A percentile compares a stretch with the other conserved stretches of the same genome.
phyloP scores from a whole-genome alignment of 2,113 vertebrate genomes.

The Lontra canadensis region DNA sequence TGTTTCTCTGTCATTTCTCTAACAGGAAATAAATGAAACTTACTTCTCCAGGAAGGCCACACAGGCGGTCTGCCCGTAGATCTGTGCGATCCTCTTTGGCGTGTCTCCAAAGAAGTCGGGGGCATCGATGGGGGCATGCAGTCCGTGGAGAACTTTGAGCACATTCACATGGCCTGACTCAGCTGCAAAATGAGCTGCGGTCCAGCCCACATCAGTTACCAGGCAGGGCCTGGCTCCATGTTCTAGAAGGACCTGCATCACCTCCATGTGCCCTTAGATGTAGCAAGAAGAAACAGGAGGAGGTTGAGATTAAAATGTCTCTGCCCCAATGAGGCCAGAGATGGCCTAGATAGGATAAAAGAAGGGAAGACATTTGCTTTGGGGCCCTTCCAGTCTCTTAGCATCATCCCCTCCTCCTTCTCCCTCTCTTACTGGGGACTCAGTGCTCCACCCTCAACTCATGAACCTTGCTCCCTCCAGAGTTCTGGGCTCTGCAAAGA shows the following conservation, averaged over 20 bases:
- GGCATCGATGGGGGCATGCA: constrained; percentile 88
- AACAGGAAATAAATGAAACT: neutral
- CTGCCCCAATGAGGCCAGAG: neutral
- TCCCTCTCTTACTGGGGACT: neutral
- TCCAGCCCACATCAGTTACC: constrained; percentile 90
- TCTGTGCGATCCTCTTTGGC: constrained; percentile 88
- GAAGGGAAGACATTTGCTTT: neutral
- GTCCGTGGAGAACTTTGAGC: constrained; percentile 87
- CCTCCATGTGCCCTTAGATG: constrained; percentile 86
- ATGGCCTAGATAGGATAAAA: neutral
- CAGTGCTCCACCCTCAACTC: neutral
- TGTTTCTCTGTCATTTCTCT: fast-evolving
- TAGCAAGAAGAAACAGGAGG: neutral
- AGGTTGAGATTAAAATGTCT: neutral
- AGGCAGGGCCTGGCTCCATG: constrained; percentile 89
- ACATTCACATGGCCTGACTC: constrained; percentile 87
- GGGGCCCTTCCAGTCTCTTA: neutral
- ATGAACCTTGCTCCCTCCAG: neutral
- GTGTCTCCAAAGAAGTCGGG: constrained; percentile 91
- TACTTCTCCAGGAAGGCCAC: constrained; percentile 90
- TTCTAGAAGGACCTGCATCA: constrained; percentile 86
- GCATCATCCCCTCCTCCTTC: no score
- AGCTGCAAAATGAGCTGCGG: constrained; percentile 91
- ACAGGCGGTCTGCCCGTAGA: constrained; percentile 93
- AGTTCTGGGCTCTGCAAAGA: fast-evolving